Evolutionary conservation across 30 jellyfish, hydroid and myxozoan genomes (phyloP).

Genomic region (Aurelia aurita complex sp. Pacific): DNA sequence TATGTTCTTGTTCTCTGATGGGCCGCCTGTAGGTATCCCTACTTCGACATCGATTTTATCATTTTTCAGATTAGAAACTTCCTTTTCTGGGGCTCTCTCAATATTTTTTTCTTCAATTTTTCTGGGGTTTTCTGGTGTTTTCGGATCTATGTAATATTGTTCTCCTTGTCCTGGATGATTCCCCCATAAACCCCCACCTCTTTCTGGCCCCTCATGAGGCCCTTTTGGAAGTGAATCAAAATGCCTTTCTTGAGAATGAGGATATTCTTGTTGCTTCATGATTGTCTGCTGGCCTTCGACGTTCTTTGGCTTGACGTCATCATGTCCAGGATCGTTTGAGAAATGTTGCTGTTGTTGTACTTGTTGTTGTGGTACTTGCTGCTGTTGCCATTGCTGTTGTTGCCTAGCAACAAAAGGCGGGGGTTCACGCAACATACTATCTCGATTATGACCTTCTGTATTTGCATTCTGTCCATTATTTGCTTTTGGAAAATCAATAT

Average conservation of each 20-base stretch:
- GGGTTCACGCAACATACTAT: neutral
- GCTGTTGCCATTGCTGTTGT: neutral
- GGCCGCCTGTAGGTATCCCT: too few species aligned
- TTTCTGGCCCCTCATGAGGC: constrained; percentile 72
- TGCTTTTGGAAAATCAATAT: constrained; percentile 12
- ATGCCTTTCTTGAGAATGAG: constrained; percentile 9
- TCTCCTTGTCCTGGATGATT: constrained; percentile 62
- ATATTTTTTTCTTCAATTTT: too few species aligned
- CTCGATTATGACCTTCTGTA: constrained; percentile 1
- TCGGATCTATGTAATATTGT: neutral
- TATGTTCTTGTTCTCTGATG: too few species aligned
- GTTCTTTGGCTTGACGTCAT: too few species aligned
- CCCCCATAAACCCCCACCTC: constrained; percentile 79
- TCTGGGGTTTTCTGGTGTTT: too few species aligned
- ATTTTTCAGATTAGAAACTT: too few species aligned
- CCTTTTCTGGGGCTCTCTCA: too few species aligned
- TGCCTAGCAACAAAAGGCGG: neutral
- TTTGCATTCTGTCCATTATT: neutral
- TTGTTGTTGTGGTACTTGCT: neutral
- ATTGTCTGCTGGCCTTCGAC: neutral
- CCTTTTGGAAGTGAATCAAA: neutral
- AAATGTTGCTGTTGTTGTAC: too few species aligned
- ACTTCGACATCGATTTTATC: too few species aligned
- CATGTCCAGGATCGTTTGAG: too few species aligned
- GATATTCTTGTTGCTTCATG: constrained; percentile 18